Evolutionary conservation across 2,113 vertebrate genomes (phyloP).

Genomic region (Sprattus sprattus): DNA sequence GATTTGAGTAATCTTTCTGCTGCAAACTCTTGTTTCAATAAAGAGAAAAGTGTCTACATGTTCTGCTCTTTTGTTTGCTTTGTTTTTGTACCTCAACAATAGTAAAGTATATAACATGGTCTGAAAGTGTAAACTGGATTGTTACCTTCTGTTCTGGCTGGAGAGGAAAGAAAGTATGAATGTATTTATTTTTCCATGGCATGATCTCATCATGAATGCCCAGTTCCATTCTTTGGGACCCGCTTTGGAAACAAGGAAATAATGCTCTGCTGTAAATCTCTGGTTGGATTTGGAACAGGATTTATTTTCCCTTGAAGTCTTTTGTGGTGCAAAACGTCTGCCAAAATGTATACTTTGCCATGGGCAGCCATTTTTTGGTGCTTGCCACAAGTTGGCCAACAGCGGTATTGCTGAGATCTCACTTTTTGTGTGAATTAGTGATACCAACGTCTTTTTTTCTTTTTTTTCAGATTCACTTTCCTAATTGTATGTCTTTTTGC

Average conservation of each 20-base stretch:
- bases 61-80: conserved; percentile 14
- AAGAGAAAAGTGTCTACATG: conserved; percentile 43
- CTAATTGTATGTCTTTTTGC: conserved; percentile 1
- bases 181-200: not conserved
- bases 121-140: not conserved
- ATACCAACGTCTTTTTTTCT: conserved; percentile 20
- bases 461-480: not conserved
- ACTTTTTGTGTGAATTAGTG: conserved; percentile 43
- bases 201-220: not conserved
- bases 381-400: conserved; percentile 1
- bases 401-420: conserved; percentile 23
- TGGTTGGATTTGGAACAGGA: not conserved
- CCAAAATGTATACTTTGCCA: not conserved
- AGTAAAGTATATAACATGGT: not conserved
- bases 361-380: not conserved
- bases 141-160: not conserved
- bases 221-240: not conserved
- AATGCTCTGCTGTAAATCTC: not conserved
- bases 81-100: not conserved
- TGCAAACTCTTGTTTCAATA: conserved; percentile 43
- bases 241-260: not conserved
- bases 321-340: not conserved
- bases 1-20: conserved; percentile 28
- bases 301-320: not conserved
- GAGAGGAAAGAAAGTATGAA: not conserved